A percentile compares a stretch with the other conserved stretches of the same genome.
Evolutionary conservation across 2,888 invertebrate species (phyloP).

Genomic region (Aphelenchoides bicaudatus): DNA sequence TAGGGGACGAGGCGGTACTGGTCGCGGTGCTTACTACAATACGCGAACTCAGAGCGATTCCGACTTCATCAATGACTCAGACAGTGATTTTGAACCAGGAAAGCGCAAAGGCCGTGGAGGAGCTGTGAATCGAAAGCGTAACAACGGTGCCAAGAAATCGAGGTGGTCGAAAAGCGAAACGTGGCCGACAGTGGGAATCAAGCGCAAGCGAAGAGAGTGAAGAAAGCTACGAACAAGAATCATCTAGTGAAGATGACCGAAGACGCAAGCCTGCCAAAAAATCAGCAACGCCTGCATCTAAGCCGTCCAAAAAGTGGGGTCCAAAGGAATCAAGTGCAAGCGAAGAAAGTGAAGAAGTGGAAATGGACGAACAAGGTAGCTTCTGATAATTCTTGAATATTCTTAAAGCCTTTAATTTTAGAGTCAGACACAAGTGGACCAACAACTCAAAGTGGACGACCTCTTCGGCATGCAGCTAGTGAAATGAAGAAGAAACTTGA

Average conservation of each 20-base stretch:
- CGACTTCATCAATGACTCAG: constrained; percentile 20
- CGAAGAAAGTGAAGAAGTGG: constrained; percentile 26
- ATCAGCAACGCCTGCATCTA: no score
- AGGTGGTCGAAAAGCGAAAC: background rate
- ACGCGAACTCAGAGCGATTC: background rate
- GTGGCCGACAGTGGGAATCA: background rate
- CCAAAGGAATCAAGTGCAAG: constrained; percentile 16
- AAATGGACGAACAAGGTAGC: constrained; percentile 17
- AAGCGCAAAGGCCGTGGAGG: constrained; percentile 10
- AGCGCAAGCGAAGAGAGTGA: constrained; percentile 9
- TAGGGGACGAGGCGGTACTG: no score
- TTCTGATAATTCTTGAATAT: background rate
- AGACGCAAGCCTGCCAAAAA: background rate
- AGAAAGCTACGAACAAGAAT: background rate
- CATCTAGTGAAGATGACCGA: background rate
- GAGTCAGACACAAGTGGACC: constrained; percentile 22
- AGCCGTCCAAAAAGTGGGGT: constrained; percentile 23
- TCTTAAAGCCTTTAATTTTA: background rate
- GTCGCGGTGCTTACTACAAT: no score
- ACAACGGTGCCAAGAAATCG: background rate
- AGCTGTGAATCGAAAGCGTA: no score
- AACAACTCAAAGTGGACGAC: constrained; percentile 34
- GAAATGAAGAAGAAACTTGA: constrained; percentile 29
- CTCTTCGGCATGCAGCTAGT: constrained; percentile 37
- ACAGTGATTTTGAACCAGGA: constrained; percentile 21